Percentiles rank a stretch among this genome's conserved stretches.
Evolutionary conservation across 2,888 invertebrate species (phyloP).

Genomic region (Dendrolimus houi): DNA sequence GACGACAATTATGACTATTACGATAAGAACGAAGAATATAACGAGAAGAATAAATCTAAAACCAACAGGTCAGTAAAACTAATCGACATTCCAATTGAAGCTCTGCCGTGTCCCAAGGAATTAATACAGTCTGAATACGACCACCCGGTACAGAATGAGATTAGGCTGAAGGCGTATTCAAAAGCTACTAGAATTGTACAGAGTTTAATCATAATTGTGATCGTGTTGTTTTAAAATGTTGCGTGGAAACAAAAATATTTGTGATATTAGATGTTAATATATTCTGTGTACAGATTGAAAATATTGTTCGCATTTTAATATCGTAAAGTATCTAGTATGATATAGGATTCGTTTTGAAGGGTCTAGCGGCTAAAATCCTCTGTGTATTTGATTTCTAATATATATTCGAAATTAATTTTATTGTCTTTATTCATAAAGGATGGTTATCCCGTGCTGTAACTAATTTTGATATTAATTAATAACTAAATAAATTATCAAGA

Average conservation of each 20-base stretch:
- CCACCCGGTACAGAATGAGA: constrained; percentile 66
- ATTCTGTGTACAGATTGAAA: constrained; percentile 34
- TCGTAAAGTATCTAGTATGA: constrained; percentile 17
- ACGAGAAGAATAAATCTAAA: constrained; percentile 36
- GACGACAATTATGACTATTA: constrained; percentile 63
- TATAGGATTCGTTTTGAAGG: too few species aligned
- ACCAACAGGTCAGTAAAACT: constrained; percentile 48
- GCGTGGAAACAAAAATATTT: constrained; percentile 43
- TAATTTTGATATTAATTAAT: too few species aligned
- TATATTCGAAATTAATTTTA: too few species aligned
- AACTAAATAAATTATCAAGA: too few species aligned
- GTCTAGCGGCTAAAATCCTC: too few species aligned
- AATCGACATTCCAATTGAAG: constrained; percentile 53
- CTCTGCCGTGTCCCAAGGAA: constrained; percentile 67
- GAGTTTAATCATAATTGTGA: constrained; percentile 32
- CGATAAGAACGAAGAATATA: constrained; percentile 52
- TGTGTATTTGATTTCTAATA: too few species aligned
- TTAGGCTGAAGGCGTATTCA: constrained; percentile 61
- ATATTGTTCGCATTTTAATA: constrained; percentile 22
- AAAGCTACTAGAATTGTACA: constrained; percentile 34
- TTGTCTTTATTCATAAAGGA: too few species aligned
- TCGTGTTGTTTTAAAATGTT: constrained; percentile 34
- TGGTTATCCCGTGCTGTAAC: too few species aligned
- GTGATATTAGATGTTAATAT: constrained; percentile 64
- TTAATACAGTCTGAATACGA: constrained; percentile 61